phyloP scores from a whole-genome alignment of 2,888 invertebrate species.

The Anarsia innoxiella region DNA sequence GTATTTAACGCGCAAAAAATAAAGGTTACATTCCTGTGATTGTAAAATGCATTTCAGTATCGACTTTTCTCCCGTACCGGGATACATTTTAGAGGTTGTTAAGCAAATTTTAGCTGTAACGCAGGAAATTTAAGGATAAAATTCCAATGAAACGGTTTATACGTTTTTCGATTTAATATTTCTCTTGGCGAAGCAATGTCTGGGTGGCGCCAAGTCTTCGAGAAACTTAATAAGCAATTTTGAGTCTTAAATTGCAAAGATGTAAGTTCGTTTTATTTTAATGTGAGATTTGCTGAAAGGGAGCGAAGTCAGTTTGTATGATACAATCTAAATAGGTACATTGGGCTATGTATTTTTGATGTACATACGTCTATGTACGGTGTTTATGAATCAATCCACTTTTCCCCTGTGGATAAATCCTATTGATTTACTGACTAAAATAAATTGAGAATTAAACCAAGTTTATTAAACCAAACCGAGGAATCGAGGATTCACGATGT shows the following conservation, averaged over 20 bases:
- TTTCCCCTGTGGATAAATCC: too few relatives aligned
- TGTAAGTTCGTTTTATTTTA: neutral
- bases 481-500: too few relatives aligned
- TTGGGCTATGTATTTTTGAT: too few relatives aligned
- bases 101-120: neutral
- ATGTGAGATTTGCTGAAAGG: neutral
- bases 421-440: too few relatives aligned
- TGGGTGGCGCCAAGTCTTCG: conserved; percentile 38
- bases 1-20: conserved; percentile 2
- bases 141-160: too few relatives aligned
- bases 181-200: conserved; percentile 38
- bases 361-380: too few relatives aligned
- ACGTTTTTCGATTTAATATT: conserved; percentile 29
- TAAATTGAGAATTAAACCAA: too few relatives aligned
- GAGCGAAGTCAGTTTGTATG: neutral
- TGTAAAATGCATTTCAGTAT: conserved; percentile 30
- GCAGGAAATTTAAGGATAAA: too few relatives aligned
- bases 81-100: too few relatives aligned
- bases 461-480: too few relatives aligned
- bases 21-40: neutral
- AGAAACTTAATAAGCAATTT: neutral
- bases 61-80: conserved; percentile 38
- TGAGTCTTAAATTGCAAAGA: neutral
- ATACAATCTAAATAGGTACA: neutral
- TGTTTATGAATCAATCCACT: too few relatives aligned